phyloP scores from a whole-genome alignment of 2,888 invertebrate species.

The Amblyteles armatorius region DNA sequence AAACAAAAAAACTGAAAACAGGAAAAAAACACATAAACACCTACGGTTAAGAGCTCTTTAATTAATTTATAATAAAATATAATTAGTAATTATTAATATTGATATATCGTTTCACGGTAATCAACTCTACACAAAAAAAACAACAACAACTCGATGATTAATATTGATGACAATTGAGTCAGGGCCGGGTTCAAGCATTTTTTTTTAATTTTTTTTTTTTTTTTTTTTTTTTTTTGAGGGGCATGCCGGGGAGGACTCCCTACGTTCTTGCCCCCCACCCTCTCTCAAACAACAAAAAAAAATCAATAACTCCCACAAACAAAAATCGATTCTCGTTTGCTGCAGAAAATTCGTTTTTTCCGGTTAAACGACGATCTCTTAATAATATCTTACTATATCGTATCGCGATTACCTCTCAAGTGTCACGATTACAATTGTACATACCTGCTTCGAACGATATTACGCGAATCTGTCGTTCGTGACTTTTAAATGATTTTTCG shows the following conservation, averaged over 20 bases:
- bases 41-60: conserved; percentile 84
- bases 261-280: conserved; percentile 41
- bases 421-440: conserved; percentile 55
- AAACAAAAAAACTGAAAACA: conserved; percentile 69
- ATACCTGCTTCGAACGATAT: conserved; percentile 58
- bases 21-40: conserved; percentile 81
- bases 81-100: conserved; percentile 80
- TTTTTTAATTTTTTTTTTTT: conserved; percentile 27
- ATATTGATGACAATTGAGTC: conserved; percentile 58
- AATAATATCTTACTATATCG: conserved; percentile 31
- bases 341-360: conserved; percentile 49
- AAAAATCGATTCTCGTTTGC: conserved; percentile 49
- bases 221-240: conserved; percentile 33
- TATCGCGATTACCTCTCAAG: conserved; percentile 37
- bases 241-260: conserved; percentile 56
- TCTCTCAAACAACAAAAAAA: conserved; percentile 10
- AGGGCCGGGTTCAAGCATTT: conserved; percentile 35
- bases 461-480: conserved; percentile 53
- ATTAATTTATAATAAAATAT: conserved; percentile 84
- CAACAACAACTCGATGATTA: conserved; percentile 55
- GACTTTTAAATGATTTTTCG: conserved; percentile 24
- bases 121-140: conserved; percentile 75
- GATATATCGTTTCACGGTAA: conserved; percentile 80
- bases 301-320: not conserved
- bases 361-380: conserved; percentile 50